phyloP scores from a whole-genome alignment of 1,140 invertebrate genomes.

The Drosophila mayri region DNA sequence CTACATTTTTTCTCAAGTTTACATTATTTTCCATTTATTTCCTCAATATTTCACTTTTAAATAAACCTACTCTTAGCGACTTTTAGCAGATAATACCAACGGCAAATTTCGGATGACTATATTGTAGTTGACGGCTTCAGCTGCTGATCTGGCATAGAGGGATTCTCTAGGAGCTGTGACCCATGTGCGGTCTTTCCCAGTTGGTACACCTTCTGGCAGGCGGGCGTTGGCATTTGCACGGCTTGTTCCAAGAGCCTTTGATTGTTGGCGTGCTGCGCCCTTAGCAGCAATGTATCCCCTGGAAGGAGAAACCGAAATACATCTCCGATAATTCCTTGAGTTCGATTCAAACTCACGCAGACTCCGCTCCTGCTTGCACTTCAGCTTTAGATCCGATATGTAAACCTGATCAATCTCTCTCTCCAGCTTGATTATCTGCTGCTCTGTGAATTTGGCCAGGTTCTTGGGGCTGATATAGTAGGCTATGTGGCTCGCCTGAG shows the following conservation, averaged over 20 bases:
- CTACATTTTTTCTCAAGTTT: neutral
- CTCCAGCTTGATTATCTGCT: conserved; percentile 51
- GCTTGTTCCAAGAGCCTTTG: conserved; percentile 50
- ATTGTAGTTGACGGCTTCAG: neutral
- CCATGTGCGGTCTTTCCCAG: conserved; percentile 15
- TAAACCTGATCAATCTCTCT: conserved; percentile 56
- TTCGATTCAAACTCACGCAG: conserved; percentile 57
- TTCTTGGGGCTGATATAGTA: conserved; percentile 99
- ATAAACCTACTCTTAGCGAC: neutral
- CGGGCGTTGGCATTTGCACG: conserved; percentile 53
- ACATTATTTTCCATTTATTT: neutral
- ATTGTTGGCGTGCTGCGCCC: conserved; percentile 49
- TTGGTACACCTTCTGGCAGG: conserved; percentile 54
- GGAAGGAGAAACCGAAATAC: conserved; percentile 14
- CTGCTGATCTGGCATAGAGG: neutral
- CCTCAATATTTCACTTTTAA: neutral
- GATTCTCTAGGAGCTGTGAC: conserved; percentile 14
- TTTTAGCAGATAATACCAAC: neutral
- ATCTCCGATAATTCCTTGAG: neutral
- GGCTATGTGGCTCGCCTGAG: conserved; percentile 88
- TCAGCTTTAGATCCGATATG: conserved; percentile 54
- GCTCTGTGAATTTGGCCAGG: conserved; percentile 51
- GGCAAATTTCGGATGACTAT: neutral
- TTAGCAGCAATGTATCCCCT: conserved; percentile 61
- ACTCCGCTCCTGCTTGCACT: conserved; percentile 62